Evolutionary conservation across 1,140 invertebrate genomes (phyloP).

Genomic region (Brachionus sp.): DNA sequence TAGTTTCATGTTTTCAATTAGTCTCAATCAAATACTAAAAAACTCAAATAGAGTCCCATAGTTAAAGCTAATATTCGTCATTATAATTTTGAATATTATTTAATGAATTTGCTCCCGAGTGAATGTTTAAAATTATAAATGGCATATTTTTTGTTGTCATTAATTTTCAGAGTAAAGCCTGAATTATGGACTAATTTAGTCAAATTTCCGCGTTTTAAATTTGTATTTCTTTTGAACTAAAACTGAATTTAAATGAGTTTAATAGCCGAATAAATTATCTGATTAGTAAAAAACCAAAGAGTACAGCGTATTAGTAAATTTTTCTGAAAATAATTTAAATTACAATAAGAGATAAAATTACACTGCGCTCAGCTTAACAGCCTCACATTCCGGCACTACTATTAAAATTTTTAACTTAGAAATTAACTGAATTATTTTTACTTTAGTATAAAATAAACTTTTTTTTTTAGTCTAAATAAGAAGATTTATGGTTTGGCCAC

Average conservation of each 20-base stretch:
- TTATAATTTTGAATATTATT: not conserved
- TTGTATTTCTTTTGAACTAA: not conserved
- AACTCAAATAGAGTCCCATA: not conserved
- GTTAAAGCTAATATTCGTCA: not conserved
- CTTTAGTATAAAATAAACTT: not conserved
- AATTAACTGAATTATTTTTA: not conserved
- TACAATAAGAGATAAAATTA: not conserved
- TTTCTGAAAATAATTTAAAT: not conserved
- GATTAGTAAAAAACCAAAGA: not conserved
- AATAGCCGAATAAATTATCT: not conserved
- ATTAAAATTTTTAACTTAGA: not conserved
- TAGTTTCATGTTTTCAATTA: not conserved
- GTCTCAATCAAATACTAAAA: not conserved
- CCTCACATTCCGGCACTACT: not conserved
- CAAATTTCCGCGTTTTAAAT: not conserved
- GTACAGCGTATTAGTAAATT: not conserved
- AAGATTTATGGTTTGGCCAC: not conserved
- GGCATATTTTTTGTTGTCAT: not conserved
- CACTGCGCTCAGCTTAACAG: not conserved
- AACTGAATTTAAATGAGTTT: not conserved
- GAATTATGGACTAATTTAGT: not conserved
- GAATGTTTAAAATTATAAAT: not conserved
- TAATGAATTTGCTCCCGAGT: not conserved
- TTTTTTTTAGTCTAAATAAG: not conserved
- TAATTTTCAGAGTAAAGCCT: not conserved